Percentiles rank a stretch among this genome's conserved stretches.
These are phyloP conservation scores for Acinonyx jubatus DNA, from an alignment of 2,113 vertebrate species.

Conservation along the genomic window DNA sequence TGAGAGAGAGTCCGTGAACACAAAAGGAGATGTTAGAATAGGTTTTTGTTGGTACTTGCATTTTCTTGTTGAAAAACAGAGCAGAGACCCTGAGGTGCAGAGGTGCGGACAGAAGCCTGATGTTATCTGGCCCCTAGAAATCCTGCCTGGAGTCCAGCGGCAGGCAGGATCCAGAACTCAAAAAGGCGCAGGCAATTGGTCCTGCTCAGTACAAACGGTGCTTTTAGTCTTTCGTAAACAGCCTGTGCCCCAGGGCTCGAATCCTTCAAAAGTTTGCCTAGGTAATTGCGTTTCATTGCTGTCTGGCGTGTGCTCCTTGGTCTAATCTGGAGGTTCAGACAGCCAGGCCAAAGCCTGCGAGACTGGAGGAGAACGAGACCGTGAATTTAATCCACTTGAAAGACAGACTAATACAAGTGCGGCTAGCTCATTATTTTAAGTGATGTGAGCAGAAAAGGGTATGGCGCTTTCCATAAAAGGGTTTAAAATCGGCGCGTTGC, in stretches of 20 bases:
- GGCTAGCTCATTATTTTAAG: constrained; percentile 67
- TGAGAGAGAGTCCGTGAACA: constrained; percentile 31
- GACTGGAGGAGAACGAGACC: constrained; percentile 58
- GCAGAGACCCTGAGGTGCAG: constrained; percentile 80
- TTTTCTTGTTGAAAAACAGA: constrained; percentile 79
- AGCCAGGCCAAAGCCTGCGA: constrained; percentile 73
- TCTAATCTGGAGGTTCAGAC: constrained; percentile 76
- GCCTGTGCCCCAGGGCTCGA: constrained; percentile 79
- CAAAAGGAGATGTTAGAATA: constrained; percentile 76
- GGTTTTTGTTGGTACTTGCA: constrained; percentile 82
- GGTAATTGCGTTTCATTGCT: constrained; percentile 82
- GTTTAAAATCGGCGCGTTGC: constrained; percentile 6
- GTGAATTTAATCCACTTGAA: constrained; percentile 76
- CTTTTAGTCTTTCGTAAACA: constrained; percentile 83
- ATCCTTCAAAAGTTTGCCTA: constrained; percentile 83
- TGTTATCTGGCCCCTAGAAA: constrained; percentile 84
- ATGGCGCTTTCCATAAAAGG: constrained; percentile 63
- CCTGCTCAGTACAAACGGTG: constrained; percentile 71
- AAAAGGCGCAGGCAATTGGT: constrained; percentile 70
- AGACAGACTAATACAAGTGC: constrained; percentile 62
- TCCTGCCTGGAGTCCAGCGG: constrained; percentile 78
- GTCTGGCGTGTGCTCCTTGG: constrained; percentile 73
- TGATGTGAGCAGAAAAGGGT: constrained; percentile 52
- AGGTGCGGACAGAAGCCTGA: constrained; percentile 82
- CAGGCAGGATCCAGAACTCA: constrained; percentile 81